Evolutionary conservation across 2,888 invertebrate species (phyloP), one percentile per base, ranked within the genome.

Genomic region (Isoperla grammatica): DNA sequence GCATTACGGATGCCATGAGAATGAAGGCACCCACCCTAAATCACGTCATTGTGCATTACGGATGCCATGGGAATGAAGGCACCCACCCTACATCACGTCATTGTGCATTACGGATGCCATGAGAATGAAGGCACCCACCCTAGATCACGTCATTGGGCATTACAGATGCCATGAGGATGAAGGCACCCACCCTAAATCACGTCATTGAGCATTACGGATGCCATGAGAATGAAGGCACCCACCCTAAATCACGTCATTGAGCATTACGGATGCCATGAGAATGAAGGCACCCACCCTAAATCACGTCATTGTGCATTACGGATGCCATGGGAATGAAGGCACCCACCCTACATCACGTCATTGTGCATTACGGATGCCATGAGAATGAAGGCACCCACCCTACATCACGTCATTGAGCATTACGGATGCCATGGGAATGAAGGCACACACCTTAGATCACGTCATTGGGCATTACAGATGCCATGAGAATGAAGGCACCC

Each of bases 11-110:
- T n/a, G n/a, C n/a, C 23, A 45, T 8, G 5, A n/a, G 11, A 12
- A 39, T 8, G 15, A 5, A 6, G 45, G 56, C 6, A 29, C 19
- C 8, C 43, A 46, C 22, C 57, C 68, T 23, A 65, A 62, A 22
- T 69, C 68, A 55, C 68, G 35, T 67, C 68, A 42, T 59, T 67
- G 15, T 64, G 59, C 17, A 40, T 68, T 20, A 67, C 67, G 59
- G 67, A 67, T 59, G 63, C 63, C 57, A 54, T 65, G 22, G 59
- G 56, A 1, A 45, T 45, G 20, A 39, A 43, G 40, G 43, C 6
- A 2, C 2, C 2, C 2, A 23, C 4, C 11, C 9, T 23, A 3
- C 20, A 49, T 15, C 29, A 20, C 12, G n/a, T 15, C 11, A 12
- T 61, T 2, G 46, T 17, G 23, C n/a, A n/a, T n/a, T n/a, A n/a